Evolutionary conservation across 2,113 vertebrate genomes (phyloP).

Genomic region (Pyrgilauda ruficollis): DNA sequence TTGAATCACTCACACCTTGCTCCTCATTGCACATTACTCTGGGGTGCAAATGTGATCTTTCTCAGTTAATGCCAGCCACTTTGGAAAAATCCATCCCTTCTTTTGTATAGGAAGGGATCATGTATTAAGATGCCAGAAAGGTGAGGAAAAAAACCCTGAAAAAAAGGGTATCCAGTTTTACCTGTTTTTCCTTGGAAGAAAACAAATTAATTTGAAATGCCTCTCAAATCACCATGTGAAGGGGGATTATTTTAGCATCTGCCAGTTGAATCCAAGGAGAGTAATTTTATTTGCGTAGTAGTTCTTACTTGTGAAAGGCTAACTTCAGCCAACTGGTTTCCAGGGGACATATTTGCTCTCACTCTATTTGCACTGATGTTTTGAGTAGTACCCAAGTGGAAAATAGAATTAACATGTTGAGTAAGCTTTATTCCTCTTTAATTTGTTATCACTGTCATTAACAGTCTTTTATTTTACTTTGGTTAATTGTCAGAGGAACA

Average conservation of each 20-base stretch:
- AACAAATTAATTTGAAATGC: background rate
- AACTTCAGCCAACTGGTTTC: background rate
- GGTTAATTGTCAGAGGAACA: constrained; percentile 18
- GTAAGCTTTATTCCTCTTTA: constrained; percentile 67
- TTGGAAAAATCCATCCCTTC: background rate
- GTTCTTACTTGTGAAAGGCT: background rate
- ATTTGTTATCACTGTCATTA: constrained; percentile 51
- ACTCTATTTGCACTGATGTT: constrained; percentile 15
- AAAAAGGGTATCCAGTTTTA: background rate
- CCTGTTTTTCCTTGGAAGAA: background rate
- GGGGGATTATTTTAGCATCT: background rate
- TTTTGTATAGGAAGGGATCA: background rate
- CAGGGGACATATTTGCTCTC: background rate
- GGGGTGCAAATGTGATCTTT: background rate
- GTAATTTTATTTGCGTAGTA: background rate
- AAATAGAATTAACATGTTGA: constrained; percentile 64
- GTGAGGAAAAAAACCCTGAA: rapidly evolving
- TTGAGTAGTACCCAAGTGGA: constrained; percentile 65
- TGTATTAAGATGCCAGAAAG: background rate
- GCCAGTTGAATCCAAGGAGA: background rate
- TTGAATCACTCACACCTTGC: background rate
- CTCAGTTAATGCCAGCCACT: background rate
- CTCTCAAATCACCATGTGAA: background rate
- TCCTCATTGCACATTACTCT: background rate
- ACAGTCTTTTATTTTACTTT: constrained; percentile 47